Base-by-base conservation (phyloP, 1,140 invertebrate species). In the Chrysopa pallens region DNA sequence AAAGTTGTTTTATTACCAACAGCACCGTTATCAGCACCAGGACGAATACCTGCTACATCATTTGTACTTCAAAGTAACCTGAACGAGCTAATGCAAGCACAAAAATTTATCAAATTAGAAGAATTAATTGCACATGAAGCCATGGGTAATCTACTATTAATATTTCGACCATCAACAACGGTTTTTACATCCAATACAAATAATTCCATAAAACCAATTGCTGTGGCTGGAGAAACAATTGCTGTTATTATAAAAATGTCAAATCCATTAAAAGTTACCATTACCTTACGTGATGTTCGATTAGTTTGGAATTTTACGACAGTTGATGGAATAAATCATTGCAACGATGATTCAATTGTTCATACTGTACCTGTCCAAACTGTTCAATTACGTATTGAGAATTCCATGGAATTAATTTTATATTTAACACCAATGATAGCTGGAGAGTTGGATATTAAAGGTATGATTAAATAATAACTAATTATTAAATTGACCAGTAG, bases 161-260 rank as follows among this genome's bases (percentile, higher is more conserved):
- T 82, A 40, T 87, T 86, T 57, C 81, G 80, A 52, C 82, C 85
- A 1, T 74, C 78, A 1, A 58, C 80, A 11, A 76, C 78, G 43
- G 62, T 88, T 12, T 84, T 80, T 50, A 66, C 64, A 5, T 58
- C 62, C 43, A 70, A 65, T 17, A 79, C 76, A 41, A 72, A 80
- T 46, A 80, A 80, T 54, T 74, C 69, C 41, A 60, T 58, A 12
- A 71, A 70, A 51, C 78, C 84, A 8, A 63, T 78, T 36, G 76
- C 75, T 17, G 75, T 85, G 46, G 68, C 84, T 50, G 76, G 76
- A 55, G 90, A 94, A 63, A 78, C 79, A 8, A 76, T 93, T 39
- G 77, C 78, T 59, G 69, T 91, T 40, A 76, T 78, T 40, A 63
- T 93, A 23, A 70, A 74, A 38, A 60, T 93, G 33, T 63, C 71